These are phyloP conservation scores for Pheosia tremula DNA, from an alignment of 2,888 invertebrate genomes.

Conservation along the genomic window DNA sequence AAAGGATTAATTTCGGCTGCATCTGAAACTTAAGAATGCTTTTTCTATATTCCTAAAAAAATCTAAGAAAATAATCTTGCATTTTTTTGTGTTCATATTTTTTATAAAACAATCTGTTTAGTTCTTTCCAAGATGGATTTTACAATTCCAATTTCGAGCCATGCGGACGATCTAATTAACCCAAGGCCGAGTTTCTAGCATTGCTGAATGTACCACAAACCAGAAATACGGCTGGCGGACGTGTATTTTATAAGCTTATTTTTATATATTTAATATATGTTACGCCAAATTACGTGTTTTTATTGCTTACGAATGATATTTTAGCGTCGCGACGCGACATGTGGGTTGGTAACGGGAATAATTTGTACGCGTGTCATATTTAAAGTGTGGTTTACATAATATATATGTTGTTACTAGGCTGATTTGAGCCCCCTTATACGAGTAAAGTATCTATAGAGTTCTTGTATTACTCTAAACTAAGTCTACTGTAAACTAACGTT, in stretches of 20 bases:
- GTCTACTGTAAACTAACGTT: too few relatives aligned
- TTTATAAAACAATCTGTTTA: too few relatives aligned
- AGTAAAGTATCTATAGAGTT: too few relatives aligned
- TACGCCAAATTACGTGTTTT: slow-evolving; percentile 36
- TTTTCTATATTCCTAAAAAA: too few relatives aligned
- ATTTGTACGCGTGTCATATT: slow-evolving; percentile 9
- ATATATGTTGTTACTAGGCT: not conserved
- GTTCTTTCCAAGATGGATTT: too few relatives aligned
- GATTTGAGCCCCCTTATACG: not conserved
- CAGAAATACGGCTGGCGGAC: slow-evolving; percentile 12
- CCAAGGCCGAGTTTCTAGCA: slow-evolving; percentile 3
- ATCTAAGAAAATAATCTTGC: too few relatives aligned
- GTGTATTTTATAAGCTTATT: slow-evolving; percentile 23
- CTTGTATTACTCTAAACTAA: too few relatives aligned
- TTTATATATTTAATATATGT: slow-evolving; percentile 35
- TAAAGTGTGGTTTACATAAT: not conserved
- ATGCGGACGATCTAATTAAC: slow-evolving; percentile 9
- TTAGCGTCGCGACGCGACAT: slow-evolving; percentile 17
- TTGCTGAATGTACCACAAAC: not conserved
- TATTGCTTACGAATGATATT: slow-evolving; percentile 28
- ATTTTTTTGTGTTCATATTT: too few relatives aligned
- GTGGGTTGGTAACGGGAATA: slow-evolving; percentile 21
- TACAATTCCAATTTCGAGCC: slow-evolving; percentile 6
- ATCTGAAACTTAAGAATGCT: too few relatives aligned
- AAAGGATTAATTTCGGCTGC: too few relatives aligned